Evolutionary conservation across 2,797 vertebrate species (phyloP), one percentile per base, ranked within the genome.

Genomic region (Tachyglossus aculeatus): DNA sequence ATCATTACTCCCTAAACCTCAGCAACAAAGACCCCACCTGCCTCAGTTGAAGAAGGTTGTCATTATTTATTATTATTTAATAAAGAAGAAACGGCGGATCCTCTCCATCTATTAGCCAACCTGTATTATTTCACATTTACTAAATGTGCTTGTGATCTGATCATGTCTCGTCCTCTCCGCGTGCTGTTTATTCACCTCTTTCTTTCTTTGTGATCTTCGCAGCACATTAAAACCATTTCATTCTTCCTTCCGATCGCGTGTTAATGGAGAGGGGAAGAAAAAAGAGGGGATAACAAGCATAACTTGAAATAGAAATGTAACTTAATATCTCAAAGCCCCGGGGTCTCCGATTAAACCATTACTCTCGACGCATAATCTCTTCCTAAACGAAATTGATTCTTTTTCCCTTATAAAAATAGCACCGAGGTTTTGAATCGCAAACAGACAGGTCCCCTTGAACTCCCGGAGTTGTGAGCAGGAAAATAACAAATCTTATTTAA

Each of bases 401-500:
- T 88, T 82, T 70, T 76, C 74, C n/a, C 43, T 67, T 13, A 4
- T 43, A 78, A 86, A 88, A 86, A 61, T 51, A 84, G 56, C 50
- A 60, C 39, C 38, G 41, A 79, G 64, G 9, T 24, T 81, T 72
- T 67, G 37, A 65, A 77, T 67, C 66, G 74, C 68, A 55, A 86
- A 77, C 67, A 62, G 77, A 4, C 9, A 27, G 71, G 67, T 50
- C 34, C 71, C 29, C 57, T 21, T 25, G 37, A 84, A 47, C 12
- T 70, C 43, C 70, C 50, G 80, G 52, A 77, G 74, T 39, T 57
- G n/a, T 2, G 27, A 76, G 45, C 1, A 58, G 71, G 63, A 73
- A 82, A 80, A 83, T 68, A 71, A 72, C 69, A 59, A 74, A 57
- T 69, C 62, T 83, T 82, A 65, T 69, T 84, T 86, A 84, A 78